Base-by-base conservation (phyloP, 1,140 invertebrate species). In the Polypedilum vanderplanki region DNA sequence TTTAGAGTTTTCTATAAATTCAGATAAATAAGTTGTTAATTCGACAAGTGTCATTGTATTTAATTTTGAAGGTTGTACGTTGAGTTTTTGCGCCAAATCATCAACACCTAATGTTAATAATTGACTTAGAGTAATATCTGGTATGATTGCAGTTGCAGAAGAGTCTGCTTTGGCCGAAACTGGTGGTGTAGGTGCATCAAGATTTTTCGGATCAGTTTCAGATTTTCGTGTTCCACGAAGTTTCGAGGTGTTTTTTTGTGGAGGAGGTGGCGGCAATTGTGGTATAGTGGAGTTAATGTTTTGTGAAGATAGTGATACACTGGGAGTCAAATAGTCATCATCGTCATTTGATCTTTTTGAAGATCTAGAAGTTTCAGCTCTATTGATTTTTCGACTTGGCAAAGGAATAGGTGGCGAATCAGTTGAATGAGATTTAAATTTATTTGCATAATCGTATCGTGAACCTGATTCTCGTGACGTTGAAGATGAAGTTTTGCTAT, bases 21-120 rank as follows among this genome's bases (percentile, higher is more conserved):
- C 88, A 1, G 90, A 87, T 8, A 94, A 84, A 81, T 91, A 92
- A 75, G 89, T 88, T 0, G 93, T 94, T 22, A 95, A 85, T 82
- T 95, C 92, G 12, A 92, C 91, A 67, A 95, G 82, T 0, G 93
- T 95, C 88, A 94, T 90, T 75, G 89, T 91, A 40, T 91, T 92
- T n/a, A 95, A 82, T 77, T 91, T 87, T 57, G 86, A 85, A 0
- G 91, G 87, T 0, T 90, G 91, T 78, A 95, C 91, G 75, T 89
- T 88, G 18, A 95, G 82, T 79, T 90, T 91, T 22, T 80, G 78
- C 0, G 93, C 91, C 76, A 95, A 81, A 74, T 95, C 91, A 76
- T 90, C 89, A 76, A 94, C 86, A 76, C 91, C 91, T 78, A 92
- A 88, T 3, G 91, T 90, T 9, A 93, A 90, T 41, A 95, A 84